Conservation (phyloP, 2,113 vertebrate species). For the Martes martes region DNA sequence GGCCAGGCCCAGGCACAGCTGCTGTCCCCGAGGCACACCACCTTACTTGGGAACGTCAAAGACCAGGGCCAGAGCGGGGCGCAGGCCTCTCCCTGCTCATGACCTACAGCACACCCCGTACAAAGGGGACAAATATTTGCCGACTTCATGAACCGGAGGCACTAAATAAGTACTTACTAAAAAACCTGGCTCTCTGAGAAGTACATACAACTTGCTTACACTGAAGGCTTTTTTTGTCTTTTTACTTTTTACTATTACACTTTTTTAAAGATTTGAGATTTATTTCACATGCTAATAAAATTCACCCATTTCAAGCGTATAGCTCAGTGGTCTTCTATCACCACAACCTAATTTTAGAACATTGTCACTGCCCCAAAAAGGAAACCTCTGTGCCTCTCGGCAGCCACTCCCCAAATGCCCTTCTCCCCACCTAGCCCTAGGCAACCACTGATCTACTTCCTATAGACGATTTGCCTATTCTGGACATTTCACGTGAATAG, state of each 20-base stretch:
- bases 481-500: background rate
- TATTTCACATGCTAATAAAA: background rate
- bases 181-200: background rate
- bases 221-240: background rate
- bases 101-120: background rate
- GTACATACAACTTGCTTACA: background rate
- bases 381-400: background rate
- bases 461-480: background rate
- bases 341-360: background rate
- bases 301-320: background rate
- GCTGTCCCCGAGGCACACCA: conserved; percentile 50
- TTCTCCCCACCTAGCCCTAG: rapidly evolving
- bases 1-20: conserved; percentile 74
- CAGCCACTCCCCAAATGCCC: background rate
- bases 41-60: conserved; percentile 50
- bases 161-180: background rate
- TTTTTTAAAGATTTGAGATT: background rate
- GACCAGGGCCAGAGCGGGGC: background rate
- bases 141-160: background rate
- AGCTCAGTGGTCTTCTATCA: background rate
- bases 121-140: background rate
- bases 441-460: background rate
- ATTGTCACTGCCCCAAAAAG: background rate
- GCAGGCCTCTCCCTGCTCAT: background rate
- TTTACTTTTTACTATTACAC: background rate